Evolutionary conservation across 2,113 vertebrate species (phyloP), one percentile per base, ranked within the genome.

Genomic region (Physeter macrocephalus): DNA sequence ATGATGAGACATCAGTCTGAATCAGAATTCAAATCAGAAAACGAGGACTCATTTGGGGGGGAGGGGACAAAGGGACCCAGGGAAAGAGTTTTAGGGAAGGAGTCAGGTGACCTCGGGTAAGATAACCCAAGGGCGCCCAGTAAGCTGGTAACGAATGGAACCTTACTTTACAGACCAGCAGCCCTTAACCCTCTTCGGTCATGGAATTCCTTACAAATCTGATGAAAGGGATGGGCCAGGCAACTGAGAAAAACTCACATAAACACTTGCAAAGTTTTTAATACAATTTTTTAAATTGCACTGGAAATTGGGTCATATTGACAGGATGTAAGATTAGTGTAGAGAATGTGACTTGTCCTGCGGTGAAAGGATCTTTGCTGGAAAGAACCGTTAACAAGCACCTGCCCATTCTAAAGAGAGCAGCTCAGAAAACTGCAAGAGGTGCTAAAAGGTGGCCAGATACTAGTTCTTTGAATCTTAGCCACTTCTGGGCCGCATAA

Each of bases 201-300:
- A 49, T 17, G 27, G 4, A 49, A 69, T 12, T n/a, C 43, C 31
- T 81, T 64, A 39, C 61, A 31, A 59, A 8, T 25, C 59, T 46
- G 31, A 25, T 5, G 59, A 29, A 88, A 67, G 67, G 7, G 66
- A 10, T 4, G 4, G 57, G 7, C n/a, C 52, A 52, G 43, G 54
- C 27, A 6, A 27, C 39, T 62, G 29, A 52, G 39, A 31, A 61
- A 80, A 39, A 13, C 9, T 23, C 74, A 31, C 18, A 4, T 3
- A 18, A 3, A 9, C 41, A 13, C 41, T 20, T 0, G 1, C 54
- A n/a, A 17, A 17, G 2, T 29, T 62, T 43, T 61, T 34, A 34
- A 61, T 6, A 9, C 27, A 59, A 27, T 31, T 62, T 89, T 82
- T 34, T 8, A 31, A 64, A 18, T 39, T 52, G 66, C 20, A 27